A percentile compares a stretch with the other conserved stretches of the same genome.
phyloP scores from a whole-genome alignment of 92 coral and sea anemone genomes.

The Anthopleura xanthogrammica region DNA sequence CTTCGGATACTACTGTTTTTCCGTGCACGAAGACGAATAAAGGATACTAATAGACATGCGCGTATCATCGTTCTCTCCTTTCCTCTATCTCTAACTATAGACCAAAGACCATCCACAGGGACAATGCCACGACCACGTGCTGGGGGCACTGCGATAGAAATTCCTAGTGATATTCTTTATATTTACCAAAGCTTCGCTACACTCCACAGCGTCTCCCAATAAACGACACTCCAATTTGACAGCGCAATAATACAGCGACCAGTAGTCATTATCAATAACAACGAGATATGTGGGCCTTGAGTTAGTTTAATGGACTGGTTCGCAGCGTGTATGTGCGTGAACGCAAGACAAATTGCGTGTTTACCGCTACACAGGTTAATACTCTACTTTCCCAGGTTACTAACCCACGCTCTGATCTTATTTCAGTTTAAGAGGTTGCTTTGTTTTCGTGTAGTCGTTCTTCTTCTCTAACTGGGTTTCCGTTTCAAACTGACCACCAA shows the following conservation, averaged over 20 bases:
- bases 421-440: background rate
- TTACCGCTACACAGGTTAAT: background rate
- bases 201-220: constrained; percentile 1
- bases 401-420: background rate
- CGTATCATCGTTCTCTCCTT: background rate
- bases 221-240: background rate
- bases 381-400: background rate
- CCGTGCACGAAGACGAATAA: background rate
- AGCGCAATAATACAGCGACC: background rate
- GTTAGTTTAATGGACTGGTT: background rate
- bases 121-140: constrained; percentile 1
- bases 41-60: background rate
- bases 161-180: background rate
- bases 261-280: background rate
- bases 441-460: background rate
- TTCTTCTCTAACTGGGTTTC: background rate
- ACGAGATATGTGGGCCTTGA: background rate
- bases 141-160: background rate
- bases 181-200: background rate
- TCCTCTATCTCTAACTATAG: background rate
- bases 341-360: background rate
- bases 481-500: no score
- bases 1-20: background rate
- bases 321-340: background rate
- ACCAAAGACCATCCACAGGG: background rate